Conservation (phyloP, 1,140 invertebrate genomes). For the Acromyrmex heyeri region DNA sequence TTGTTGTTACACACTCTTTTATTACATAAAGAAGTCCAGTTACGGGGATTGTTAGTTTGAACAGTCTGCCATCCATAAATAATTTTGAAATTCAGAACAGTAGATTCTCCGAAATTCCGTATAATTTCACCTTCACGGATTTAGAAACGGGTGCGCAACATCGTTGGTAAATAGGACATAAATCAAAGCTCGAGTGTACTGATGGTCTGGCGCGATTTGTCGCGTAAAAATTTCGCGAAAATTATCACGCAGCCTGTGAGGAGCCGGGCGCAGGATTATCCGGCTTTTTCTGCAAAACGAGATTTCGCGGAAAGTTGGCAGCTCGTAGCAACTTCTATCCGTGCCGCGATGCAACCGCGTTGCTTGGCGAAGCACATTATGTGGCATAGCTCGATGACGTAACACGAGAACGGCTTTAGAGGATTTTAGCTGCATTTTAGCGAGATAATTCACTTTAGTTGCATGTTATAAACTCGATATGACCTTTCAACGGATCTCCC, state of each 20-base stretch:
- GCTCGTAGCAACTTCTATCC: constrained; percentile 48
- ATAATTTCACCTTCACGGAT: constrained; percentile 8
- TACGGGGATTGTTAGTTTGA: background rate
- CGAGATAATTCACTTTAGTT: constrained; percentile 52
- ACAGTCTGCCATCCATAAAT: constrained; percentile 3
- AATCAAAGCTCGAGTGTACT: constrained; percentile 41
- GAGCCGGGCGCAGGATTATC: constrained; percentile 35
- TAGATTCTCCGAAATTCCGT: constrained; percentile 8
- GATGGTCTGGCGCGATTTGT: background rate
- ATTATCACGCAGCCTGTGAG: constrained; percentile 19
- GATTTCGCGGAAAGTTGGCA: constrained; percentile 52
- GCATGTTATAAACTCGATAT: constrained; percentile 55
- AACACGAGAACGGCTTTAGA: constrained; percentile 57
- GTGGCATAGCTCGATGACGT: constrained; percentile 47
- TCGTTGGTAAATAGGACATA: constrained; percentile 22
- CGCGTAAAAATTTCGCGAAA: constrained; percentile 49
- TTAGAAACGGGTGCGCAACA: constrained; percentile 17
- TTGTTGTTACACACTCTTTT: background rate
- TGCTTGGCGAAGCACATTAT: constrained; percentile 51
- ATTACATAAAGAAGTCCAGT: background rate
- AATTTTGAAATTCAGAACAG: constrained; percentile 23
- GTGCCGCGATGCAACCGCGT: constrained; percentile 25
- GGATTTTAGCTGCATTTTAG: constrained; percentile 56
- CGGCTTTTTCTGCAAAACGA: constrained; percentile 40
- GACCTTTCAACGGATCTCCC: constrained; percentile 19